Base-by-base conservation (phyloP, 2,113 vertebrate species). In the Ceyx margarethae region DNA sequence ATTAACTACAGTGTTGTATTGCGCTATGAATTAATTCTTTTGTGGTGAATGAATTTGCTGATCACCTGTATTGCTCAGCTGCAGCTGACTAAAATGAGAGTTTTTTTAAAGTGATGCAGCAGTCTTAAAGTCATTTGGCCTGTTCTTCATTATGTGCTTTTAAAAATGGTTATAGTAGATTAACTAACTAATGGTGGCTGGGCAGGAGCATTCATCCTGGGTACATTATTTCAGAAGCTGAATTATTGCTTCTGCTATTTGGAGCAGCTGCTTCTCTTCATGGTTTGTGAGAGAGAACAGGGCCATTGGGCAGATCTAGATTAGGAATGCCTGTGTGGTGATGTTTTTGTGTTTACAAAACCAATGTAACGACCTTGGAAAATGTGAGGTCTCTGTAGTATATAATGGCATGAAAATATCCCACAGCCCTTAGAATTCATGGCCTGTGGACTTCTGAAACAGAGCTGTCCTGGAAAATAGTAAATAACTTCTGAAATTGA, bases 101-200 rank as follows among this genome's bases (percentile, higher is more conserved):
- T 69, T 81, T 93, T 65, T 81, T 95, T 73, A 37, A 28, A 86
- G 56, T 78, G 58, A 88, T 37, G 54, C 48, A 81, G 78, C 66
- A 68, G 65, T 89, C 81, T 50, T 77, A 26, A 76, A 85, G 66
- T 21, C 65, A 43, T 88, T 90, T 88, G 69, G 53, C 33, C 43
- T 2, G 1, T 71, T 90, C 42, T 72, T 72, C 85, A 79, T 79
- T 29, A 90, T 50, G 13, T 84, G 61, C 40, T 84, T 75, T 90
- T 84, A 21, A 89, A 84, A 91, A 65, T 46, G 33, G 65, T 78
- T 84, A 91, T n/a, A 90, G 92, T 75, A 93, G 90, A 94, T 95
- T 95, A 95, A 75, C 88, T 88, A 78, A 57, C 68, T 95, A 94
- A 93, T 86, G 73, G 37, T 68, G 77, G 42, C 42, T 90, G 60